A percentile compares a stretch with the other conserved stretches of the same genome.
Evolutionary conservation across 2,888 invertebrate species (phyloP).

Genomic region (Folsomia manolachei): DNA sequence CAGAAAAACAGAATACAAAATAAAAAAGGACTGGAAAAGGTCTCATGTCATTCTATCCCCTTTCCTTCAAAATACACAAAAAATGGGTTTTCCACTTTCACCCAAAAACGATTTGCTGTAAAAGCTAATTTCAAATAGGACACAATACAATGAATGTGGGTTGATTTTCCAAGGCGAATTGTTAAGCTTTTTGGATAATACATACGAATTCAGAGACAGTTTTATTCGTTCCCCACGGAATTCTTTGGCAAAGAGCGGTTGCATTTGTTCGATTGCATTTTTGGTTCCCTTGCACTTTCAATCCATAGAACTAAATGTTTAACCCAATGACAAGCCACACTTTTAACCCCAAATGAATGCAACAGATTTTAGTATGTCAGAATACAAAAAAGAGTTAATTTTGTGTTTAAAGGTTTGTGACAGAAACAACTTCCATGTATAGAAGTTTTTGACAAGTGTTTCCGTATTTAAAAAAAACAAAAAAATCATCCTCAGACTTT

Average conservation of each 20-base stretch:
- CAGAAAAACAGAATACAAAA: background rate
- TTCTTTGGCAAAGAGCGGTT: background rate
- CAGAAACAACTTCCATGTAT: background rate
- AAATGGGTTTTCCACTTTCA: slow-evolving; percentile 4
- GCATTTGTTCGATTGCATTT: no score
- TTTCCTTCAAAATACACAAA: background rate
- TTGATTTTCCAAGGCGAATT: background rate
- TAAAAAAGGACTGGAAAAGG: background rate
- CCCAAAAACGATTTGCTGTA: slow-evolving; percentile 14
- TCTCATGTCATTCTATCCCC: background rate
- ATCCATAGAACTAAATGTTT: no score
- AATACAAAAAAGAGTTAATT: no score
- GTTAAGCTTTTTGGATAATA: background rate
- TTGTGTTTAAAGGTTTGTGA: no score
- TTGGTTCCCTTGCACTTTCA: no score
- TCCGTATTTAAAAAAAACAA: no score
- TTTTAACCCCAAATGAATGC: background rate
- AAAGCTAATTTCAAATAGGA: background rate
- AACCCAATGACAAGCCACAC: no score
- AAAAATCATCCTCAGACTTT: no score
- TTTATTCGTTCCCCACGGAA: slow-evolving; percentile 8
- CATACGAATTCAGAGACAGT: background rate
- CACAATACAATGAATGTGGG: slow-evolving; percentile 8
- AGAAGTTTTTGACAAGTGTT: no score
- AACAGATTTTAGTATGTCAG: no score